A percentile compares a stretch with the other conserved stretches of the same genome.
Conservation (phyloP, 92 coral and sea anemone genomes). For the Palythoa grandis region DNA sequence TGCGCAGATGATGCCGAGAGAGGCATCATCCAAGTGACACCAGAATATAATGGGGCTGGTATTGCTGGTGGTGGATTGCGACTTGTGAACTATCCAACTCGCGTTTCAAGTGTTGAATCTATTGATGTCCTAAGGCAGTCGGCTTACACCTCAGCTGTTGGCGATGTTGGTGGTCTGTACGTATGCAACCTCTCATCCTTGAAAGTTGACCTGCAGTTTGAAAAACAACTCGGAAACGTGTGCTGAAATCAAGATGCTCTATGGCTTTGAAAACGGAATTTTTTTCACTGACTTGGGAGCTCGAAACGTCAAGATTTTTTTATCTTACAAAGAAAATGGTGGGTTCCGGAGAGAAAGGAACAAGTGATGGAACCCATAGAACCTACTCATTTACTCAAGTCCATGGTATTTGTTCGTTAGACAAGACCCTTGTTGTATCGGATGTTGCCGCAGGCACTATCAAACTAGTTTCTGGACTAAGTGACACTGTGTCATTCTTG, state of each 20-base stretch:
- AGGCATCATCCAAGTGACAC: no score
- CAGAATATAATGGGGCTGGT: no score
- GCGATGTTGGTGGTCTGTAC: constrained; percentile 32
- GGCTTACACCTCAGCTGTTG: constrained; percentile 37
- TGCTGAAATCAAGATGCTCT: constrained; percentile 4
- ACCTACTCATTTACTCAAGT: constrained; percentile 52
- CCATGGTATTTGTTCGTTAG: constrained; percentile 41
- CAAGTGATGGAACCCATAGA: constrained; percentile 36
- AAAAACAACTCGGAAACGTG: constrained; percentile 20
- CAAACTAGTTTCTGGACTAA: constrained; percentile 18
- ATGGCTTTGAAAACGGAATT: constrained; percentile 12
- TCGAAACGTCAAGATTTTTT: constrained; percentile 25
- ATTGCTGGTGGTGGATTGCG: no score
- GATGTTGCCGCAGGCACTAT: constrained; percentile 45
- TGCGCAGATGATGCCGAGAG: no score
- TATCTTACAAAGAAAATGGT: constrained; percentile 21
- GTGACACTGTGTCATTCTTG: constrained; percentile 25
- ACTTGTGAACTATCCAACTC: no score
- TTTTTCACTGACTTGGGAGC: constrained; percentile 32
- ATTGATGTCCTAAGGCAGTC: constrained; percentile 9
- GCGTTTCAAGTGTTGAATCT: constrained; percentile 44
- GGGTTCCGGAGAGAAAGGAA: constrained; percentile 36
- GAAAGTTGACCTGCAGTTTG: constrained; percentile 25
- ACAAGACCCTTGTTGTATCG: constrained; percentile 29
- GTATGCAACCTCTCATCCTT: not conserved